phyloP scores from a whole-genome alignment of 2,113 vertebrate genomes.

The Gopherus evgoodei region DNA sequence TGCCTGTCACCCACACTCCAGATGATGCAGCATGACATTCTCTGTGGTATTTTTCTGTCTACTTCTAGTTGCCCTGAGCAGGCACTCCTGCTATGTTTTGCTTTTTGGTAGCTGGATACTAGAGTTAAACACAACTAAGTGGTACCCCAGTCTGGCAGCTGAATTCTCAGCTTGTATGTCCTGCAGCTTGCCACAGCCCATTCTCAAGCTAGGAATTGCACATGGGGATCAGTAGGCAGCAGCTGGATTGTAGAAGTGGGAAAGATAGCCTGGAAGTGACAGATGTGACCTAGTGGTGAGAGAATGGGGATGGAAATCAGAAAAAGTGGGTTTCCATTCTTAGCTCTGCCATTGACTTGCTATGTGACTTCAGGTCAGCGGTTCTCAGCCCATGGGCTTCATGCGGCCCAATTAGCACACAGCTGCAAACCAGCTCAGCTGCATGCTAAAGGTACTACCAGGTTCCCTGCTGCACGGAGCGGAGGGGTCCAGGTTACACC shows the following conservation, averaged over 20 bases:
- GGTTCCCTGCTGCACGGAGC: too few species aligned
- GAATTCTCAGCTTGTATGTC: background rate
- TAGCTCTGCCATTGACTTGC: background rate
- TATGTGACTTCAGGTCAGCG: background rate
- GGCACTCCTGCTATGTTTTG: background rate
- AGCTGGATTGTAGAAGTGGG: background rate
- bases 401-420: too few species aligned
- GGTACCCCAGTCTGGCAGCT: background rate
- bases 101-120: background rate
- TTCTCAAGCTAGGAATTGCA: background rate
- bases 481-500: too few species aligned
- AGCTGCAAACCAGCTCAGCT: too few species aligned
- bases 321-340: background rate
- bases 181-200: background rate
- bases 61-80: background rate
- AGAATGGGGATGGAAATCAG: background rate
- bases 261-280: background rate
- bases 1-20: background rate
- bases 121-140: background rate
- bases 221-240: background rate
- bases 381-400: too few species aligned
- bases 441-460: too few species aligned
- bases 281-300: background rate
- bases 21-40: background rate
- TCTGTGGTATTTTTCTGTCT: background rate